These are phyloP conservation scores for Prinia subflava DNA, from an alignment of 2,113 vertebrate species.

Conservation along the genomic window DNA sequence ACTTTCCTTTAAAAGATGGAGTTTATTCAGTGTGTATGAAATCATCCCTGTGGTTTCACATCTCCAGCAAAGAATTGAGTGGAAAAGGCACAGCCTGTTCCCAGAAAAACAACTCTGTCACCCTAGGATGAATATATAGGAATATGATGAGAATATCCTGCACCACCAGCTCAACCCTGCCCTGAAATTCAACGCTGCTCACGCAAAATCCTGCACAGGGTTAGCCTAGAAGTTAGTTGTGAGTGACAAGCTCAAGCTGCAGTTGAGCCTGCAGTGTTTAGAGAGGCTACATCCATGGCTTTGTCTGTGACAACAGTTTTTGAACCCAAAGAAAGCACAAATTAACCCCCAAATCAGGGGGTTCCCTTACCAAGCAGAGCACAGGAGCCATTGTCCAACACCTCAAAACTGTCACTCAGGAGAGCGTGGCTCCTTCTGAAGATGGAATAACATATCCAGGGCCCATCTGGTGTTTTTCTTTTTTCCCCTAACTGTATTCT, in stretches of 20 bases:
- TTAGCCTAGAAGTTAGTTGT: not conserved
- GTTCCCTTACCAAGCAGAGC: not conserved
- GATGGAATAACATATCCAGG: not conserved
- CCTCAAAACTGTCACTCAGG: not conserved
- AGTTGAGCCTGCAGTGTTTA: not conserved
- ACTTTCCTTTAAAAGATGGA: not conserved
- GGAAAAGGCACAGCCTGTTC: slow-evolving; percentile 24
- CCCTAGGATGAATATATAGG: not conserved
- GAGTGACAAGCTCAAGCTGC: not conserved
- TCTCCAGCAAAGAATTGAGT: not conserved
- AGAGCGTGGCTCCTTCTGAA: not conserved
- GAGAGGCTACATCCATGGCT: not conserved
- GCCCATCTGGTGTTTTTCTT: slow-evolving; percentile 20
- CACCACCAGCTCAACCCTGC: not conserved
- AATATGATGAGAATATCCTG: not conserved
- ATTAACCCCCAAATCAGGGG: not conserved
- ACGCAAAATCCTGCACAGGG: not conserved
- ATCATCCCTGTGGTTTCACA: not conserved
- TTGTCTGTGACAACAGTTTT: not conserved
- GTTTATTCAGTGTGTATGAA: not conserved
- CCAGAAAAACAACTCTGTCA: not conserved
- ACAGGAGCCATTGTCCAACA: not conserved
- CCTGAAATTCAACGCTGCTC: not conserved
- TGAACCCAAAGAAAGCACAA: not conserved
- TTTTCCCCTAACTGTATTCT: not conserved